Evolutionary conservation across 2,888 invertebrate species (phyloP).

Genomic region (Panzeria rudis): DNA sequence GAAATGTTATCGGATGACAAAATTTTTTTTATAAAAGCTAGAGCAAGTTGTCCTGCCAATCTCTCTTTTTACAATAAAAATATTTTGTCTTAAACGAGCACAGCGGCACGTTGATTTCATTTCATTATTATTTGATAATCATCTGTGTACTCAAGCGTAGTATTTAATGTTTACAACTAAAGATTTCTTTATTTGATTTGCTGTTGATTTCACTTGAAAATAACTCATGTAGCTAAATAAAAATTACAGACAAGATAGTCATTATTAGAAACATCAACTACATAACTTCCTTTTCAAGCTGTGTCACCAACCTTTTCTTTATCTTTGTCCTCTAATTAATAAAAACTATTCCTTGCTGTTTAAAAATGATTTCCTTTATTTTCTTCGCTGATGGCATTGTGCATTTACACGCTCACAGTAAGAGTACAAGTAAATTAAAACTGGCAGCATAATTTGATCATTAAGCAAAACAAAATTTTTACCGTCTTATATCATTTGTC

Average conservation of each 20-base stretch:
- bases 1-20: not conserved
- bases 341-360: constrained; percentile 44
- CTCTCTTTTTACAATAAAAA: not conserved
- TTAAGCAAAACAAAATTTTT: constrained; percentile 58
- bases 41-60: not conserved
- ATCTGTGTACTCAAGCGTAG: constrained; percentile 53
- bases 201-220: not conserved
- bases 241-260: constrained; percentile 52
- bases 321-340: constrained; percentile 59
- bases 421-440: constrained; percentile 54
- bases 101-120: constrained; percentile 49
- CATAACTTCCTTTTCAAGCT: constrained; percentile 54
- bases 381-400: not conserved
- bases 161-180: constrained; percentile 31
- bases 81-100: constrained; percentile 12
- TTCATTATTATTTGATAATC: constrained; percentile 48
- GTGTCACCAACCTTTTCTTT: constrained; percentile 60
- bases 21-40: not conserved
- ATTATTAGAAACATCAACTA: constrained; percentile 51
- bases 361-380: constrained; percentile 26
- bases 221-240: constrained; percentile 36
- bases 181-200: constrained; percentile 3
- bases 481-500: constrained; percentile 66
- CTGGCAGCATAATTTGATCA: constrained; percentile 67
- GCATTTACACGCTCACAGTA: constrained; percentile 40